These are phyloP conservation scores for Myodes glareolus DNA, from an alignment of 2,113 vertebrate species.

Conservation along the genomic window DNA sequence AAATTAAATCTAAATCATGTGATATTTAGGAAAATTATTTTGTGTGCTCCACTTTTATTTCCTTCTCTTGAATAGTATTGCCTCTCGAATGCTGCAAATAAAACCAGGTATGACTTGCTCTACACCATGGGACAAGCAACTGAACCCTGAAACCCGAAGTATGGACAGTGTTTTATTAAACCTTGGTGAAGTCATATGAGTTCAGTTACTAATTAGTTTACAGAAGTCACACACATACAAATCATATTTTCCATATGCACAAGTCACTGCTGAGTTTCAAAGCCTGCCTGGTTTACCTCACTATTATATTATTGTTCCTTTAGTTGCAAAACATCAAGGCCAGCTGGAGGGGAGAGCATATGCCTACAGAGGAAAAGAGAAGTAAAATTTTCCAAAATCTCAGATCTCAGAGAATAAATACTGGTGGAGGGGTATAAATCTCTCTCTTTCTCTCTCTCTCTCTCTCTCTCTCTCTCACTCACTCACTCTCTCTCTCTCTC, in stretches of 20 bases:
- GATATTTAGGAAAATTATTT: constrained; percentile 6
- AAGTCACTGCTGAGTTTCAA: constrained; percentile 53
- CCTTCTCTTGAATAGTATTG: constrained; percentile 41
- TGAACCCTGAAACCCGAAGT: constrained; percentile 50
- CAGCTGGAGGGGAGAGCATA: constrained; percentile 55
- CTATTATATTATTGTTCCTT: constrained; percentile 48
- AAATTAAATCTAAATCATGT: background rate
- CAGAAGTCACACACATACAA: constrained; percentile 53
- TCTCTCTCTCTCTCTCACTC: no score
- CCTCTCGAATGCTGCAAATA: constrained; percentile 39
- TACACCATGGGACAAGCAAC: constrained; percentile 50
- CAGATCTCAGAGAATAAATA: constrained; percentile 55
- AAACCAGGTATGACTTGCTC: constrained; percentile 65
- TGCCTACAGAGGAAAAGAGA: constrained; percentile 38
- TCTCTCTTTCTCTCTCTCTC: no score
- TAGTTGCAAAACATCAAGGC: background rate
- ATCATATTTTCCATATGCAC: constrained; percentile 51
- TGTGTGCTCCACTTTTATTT: constrained; percentile 36
- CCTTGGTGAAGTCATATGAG: constrained; percentile 59
- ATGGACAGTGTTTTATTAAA: constrained; percentile 73
- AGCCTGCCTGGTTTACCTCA: background rate
- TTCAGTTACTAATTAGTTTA: constrained; percentile 65
- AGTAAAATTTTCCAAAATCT: constrained; percentile 54
- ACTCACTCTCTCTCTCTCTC: no score
- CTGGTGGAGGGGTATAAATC: background rate